A percentile compares a stretch with the other conserved stretches of the same genome.
phyloP scores from a whole-genome alignment of 2,888 invertebrate genomes.

The Linnaemya vulpina region DNA sequence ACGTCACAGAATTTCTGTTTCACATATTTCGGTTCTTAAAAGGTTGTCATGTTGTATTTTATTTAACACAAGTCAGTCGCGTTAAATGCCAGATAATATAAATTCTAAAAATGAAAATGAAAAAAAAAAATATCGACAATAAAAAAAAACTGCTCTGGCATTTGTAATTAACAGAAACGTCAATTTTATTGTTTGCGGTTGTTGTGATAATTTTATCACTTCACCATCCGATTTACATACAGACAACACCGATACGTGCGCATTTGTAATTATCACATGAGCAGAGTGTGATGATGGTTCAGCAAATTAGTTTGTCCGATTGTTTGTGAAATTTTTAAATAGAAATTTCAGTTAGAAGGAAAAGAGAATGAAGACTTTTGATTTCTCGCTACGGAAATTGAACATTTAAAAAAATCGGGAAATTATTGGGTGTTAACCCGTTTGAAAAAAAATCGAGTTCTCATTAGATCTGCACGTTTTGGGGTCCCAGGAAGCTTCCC shows the following conservation, averaged over 20 bases:
- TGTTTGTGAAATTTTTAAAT: not conserved
- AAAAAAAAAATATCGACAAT: not conserved
- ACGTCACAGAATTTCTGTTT: not conserved
- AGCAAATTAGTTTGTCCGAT: not conserved
- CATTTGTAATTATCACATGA: slow-evolving; percentile 5
- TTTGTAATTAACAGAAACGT: slow-evolving; percentile 72
- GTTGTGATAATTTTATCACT: slow-evolving; percentile 67
- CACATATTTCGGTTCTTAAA: slow-evolving; percentile 9
- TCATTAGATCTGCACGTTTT: no score
- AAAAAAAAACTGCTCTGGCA: slow-evolving; percentile 64
- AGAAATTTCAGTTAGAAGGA: no score
- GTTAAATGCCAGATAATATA: slow-evolving; percentile 16
- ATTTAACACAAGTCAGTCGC: slow-evolving; percentile 27
- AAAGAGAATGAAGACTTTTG: no score
- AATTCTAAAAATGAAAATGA: not conserved
- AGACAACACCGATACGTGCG: not conserved
- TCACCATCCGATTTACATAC: slow-evolving; percentile 47
- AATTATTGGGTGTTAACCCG: no score
- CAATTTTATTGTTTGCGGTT: slow-evolving; percentile 69
- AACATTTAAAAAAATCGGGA: no score
- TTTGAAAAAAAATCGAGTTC: no score
- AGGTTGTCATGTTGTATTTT: slow-evolving; percentile 37
- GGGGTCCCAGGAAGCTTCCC: no score
- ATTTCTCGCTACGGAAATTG: no score
- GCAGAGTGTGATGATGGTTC: not conserved